phyloP scores from a whole-genome alignment of 2,113 vertebrate genomes.

The Bostrychus sinensis region DNA sequence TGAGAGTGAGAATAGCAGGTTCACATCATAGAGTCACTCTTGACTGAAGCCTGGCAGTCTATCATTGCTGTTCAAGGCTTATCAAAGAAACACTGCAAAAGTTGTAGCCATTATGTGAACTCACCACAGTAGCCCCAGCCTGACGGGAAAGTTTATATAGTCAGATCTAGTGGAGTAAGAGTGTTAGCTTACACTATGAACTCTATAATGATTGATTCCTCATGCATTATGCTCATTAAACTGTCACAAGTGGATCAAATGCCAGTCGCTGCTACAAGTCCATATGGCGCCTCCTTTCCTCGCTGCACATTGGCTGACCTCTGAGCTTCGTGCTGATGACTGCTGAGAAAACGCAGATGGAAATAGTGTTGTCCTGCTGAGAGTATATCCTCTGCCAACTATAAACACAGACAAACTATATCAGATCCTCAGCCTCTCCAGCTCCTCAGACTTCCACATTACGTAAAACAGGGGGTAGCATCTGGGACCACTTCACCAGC shows the following conservation, averaged over 20 bases:
- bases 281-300: conserved; percentile 51
- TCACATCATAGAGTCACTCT: conserved; percentile 6
- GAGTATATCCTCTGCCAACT: not conserved
- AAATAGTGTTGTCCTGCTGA: conserved; percentile 9
- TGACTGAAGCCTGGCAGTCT: not conserved
- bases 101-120: not conserved
- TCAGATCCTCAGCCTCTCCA: not conserved
- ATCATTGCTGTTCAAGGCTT: not conserved
- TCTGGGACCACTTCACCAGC: conserved; percentile 12
- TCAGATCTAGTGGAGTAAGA: not conserved
- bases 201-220: conserved; percentile 31
- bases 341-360: conserved; percentile 29
- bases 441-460: not conserved
- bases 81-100: not conserved
- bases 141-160: not conserved
- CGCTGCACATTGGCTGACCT: conserved; percentile 38
- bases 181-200: conserved; percentile 2
- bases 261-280: conserved; percentile 16
- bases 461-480: conserved; percentile 7
- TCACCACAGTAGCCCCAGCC: not conserved
- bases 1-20: conserved; percentile 10
- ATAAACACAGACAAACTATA: not conserved
- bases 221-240: conserved; percentile 25
- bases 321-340: conserved; percentile 17
- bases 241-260: conserved; percentile 9